Evolutionary conservation across 2,113 vertebrate genomes (phyloP), one percentile per base, ranked within the genome.

Genomic region (Nycticryphes semicollaris): DNA sequence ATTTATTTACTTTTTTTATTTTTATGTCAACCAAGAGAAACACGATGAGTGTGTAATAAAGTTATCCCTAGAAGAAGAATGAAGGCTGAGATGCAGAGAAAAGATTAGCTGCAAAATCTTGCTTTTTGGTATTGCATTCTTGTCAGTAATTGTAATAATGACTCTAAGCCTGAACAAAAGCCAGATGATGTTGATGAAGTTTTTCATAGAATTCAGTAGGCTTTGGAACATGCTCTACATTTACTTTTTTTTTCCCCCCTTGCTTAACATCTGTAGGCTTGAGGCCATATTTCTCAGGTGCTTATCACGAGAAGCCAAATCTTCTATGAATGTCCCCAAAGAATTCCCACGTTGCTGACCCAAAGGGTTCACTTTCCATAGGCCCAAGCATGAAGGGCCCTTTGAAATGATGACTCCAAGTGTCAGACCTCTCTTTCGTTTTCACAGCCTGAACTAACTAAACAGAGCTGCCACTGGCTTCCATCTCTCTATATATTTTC

Each of bases 91-190:
- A 48, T 48, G 37, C 22, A 77, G 45, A 3, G 4, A 53, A 83
- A 94, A 90, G 20, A 70, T 72, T 39, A 84, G 37, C 24, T 82
- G 62, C 63, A 87, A 84, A 92, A 56, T 14, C 7, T 78, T 67
- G 31, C 28, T 81, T 84, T 89, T 51, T 33, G 23, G 51, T 53
- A 51, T 82, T 87, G 41, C 17, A 18, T 84, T 94, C 84, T 87
- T 33, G 20, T 70, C 43, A 63, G 77, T 51, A 81, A 74, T 27
- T 78, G 48, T 59, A 74, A 78, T 59, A 90, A 84, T 81, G 27
- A 72, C 66, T 72, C 47, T n/a, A 67, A 94, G 39, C 24, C 93
- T 84, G 56, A 94, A 86, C 37, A 80, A 70, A 96, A 92, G 79
- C 54, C 72, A 84, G 75, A 50, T 20, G 31, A 76, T 31, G 75